These are phyloP conservation scores for Pseudorectes ferrugineus DNA, from an alignment of 2,113 vertebrate species.

Conservation along the genomic window DNA sequence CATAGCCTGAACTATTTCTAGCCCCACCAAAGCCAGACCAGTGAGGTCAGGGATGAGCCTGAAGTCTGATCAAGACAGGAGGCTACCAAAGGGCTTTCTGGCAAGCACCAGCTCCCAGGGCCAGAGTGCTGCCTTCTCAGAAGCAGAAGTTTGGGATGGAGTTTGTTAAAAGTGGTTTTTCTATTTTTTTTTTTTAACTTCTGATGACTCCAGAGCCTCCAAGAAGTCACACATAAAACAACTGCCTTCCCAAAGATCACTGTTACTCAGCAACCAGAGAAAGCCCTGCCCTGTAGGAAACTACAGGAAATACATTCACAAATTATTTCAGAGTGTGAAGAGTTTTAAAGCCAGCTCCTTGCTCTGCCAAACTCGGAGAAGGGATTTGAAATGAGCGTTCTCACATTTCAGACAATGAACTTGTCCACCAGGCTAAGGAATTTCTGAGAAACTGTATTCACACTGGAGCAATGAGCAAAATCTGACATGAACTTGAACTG, in stretches of 20 bases:
- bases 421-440: neutral
- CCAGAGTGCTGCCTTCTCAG: neutral
- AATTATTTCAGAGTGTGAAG: neutral
- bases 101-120: neutral
- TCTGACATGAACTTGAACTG: neutral
- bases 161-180: neutral
- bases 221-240: neutral
- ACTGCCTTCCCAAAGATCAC: neutral
- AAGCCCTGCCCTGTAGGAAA: neutral
- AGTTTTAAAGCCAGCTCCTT: neutral
- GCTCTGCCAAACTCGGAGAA: neutral
- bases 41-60: neutral
- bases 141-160: neutral
- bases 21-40: neutral
- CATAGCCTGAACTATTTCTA: neutral
- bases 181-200: accelerated
- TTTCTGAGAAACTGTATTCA: neutral
- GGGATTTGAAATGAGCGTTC: neutral
- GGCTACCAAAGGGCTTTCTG: neutral
- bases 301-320: neutral
- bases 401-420: neutral
- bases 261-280: neutral
- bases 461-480: neutral
- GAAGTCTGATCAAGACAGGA: neutral
- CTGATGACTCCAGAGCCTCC: neutral